Evolutionary conservation across 2,113 vertebrate species (phyloP).

Genomic region (Philantomba maxwellii): DNA sequence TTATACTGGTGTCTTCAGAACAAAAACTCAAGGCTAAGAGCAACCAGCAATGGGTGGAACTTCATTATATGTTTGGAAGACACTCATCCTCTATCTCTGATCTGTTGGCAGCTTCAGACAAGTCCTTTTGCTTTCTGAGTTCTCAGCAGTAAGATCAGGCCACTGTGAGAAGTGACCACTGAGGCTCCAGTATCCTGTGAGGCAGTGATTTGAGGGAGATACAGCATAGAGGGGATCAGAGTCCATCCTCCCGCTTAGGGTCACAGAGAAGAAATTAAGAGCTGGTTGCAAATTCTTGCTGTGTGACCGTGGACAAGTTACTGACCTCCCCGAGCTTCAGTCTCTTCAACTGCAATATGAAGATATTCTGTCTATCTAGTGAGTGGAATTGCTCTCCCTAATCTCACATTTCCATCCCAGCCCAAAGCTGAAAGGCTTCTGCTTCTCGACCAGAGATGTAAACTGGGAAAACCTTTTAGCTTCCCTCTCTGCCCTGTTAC

Average conservation of each 20-base stretch:
- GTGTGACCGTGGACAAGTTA: background rate
- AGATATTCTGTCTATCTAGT: background rate
- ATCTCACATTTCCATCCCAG: too few relatives aligned
- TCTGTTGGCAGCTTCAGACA: background rate
- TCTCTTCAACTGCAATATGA: background rate
- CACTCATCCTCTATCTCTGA: background rate
- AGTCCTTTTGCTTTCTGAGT: background rate
- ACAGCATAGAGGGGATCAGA: background rate
- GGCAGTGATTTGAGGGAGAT: background rate
- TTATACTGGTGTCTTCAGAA: background rate
- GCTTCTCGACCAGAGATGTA: background rate
- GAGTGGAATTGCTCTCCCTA: background rate
- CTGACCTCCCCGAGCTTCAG: background rate
- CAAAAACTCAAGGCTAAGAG: background rate
- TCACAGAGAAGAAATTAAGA: background rate
- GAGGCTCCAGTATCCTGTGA: background rate
- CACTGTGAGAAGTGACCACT: fast-evolving
- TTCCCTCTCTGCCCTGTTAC: background rate
- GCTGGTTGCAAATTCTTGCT: background rate
- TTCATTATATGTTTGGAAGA: background rate
- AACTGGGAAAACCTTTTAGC: background rate
- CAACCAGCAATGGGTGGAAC: background rate
- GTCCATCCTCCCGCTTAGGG: background rate
- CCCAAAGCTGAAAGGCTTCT: background rate
- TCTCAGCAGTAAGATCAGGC: background rate